A percentile compares a stretch with the other conserved stretches of the same genome.
Evolutionary conservation across 2,113 vertebrate species (phyloP).

Genomic region (Daphoenositta chrysoptera): DNA sequence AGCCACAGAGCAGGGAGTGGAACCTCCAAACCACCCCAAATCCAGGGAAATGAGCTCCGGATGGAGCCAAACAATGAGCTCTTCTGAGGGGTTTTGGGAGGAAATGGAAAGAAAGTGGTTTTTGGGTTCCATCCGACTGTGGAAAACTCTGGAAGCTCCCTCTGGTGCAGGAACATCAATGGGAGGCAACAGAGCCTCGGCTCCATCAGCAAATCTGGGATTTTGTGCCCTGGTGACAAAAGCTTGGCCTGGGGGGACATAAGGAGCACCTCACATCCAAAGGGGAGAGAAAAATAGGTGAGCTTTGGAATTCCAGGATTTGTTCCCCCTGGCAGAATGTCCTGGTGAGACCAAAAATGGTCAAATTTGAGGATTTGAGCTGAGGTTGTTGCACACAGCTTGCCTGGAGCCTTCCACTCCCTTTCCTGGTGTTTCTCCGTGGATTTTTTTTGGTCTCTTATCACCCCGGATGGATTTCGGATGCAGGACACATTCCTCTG

Average conservation of each 20-base stretch:
- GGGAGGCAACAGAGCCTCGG: not conserved
- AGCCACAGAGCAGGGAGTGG: not conserved
- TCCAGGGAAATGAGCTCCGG: conserved; percentile 5
- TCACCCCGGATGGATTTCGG: not conserved
- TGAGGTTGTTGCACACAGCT: not conserved
- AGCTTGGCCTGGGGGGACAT: fast-evolving
- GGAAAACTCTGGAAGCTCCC: not conserved
- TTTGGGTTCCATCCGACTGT: not conserved
- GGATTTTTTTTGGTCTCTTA: not conserved
- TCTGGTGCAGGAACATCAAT: not conserved
- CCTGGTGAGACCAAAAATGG: not conserved
- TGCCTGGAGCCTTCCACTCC: not conserved
- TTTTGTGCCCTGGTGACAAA: not conserved
- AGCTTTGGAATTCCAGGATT: not conserved
- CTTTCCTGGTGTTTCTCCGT: not conserved
- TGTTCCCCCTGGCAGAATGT: not conserved
- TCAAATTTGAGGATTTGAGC: not conserved
- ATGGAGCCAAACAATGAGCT: not conserved
- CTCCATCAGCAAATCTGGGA: not conserved
- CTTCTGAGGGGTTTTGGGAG: not conserved
- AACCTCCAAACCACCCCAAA: conserved; percentile 14
- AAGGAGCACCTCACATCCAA: not conserved
- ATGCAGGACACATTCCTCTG: not conserved
- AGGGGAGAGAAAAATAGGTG: fast-evolving
- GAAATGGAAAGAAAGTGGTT: not conserved